These are phyloP conservation scores for Litocranius walleri DNA, from an alignment of 2,113 vertebrate species.

Conservation along the genomic window DNA sequence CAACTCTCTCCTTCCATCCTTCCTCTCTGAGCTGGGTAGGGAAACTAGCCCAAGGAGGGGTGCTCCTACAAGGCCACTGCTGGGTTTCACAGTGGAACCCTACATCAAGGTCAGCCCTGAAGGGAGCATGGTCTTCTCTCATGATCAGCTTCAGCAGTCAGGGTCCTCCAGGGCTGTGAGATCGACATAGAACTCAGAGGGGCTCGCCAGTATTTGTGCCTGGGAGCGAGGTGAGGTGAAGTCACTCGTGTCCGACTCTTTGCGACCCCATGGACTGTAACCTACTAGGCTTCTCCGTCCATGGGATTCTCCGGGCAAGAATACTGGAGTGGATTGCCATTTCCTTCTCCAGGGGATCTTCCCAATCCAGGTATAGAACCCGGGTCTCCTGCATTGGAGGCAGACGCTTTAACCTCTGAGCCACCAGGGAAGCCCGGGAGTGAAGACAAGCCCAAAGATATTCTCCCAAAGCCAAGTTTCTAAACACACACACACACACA, in stretches of 20 bases:
- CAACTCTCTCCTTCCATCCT: neutral
- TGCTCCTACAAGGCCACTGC: neutral
- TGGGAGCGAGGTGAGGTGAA: neutral
- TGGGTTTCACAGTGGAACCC: neutral
- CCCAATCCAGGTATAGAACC: too few relatives aligned
- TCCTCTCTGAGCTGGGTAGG: neutral
- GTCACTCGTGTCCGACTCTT: too few relatives aligned
- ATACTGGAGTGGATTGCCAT: too few relatives aligned
- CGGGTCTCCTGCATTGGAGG: too few relatives aligned
- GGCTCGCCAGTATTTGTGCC: neutral
- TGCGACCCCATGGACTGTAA: too few relatives aligned
- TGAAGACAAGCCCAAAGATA: neutral
- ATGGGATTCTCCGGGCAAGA: too few relatives aligned
- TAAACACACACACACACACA: neutral
- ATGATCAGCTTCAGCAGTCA: neutral
- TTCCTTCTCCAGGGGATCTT: too few relatives aligned
- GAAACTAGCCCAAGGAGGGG: neutral
- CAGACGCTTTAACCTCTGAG: too few relatives aligned
- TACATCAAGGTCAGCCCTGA: neutral
- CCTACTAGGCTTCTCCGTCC: too few relatives aligned
- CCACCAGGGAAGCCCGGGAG: neutral
- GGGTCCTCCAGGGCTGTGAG: neutral
- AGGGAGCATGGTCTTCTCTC: neutral
- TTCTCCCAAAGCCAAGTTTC: neutral
- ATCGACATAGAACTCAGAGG: accelerated